Conservation (phyloP, 2,888 invertebrate species). For the Spilosoma lubricipeda region DNA sequence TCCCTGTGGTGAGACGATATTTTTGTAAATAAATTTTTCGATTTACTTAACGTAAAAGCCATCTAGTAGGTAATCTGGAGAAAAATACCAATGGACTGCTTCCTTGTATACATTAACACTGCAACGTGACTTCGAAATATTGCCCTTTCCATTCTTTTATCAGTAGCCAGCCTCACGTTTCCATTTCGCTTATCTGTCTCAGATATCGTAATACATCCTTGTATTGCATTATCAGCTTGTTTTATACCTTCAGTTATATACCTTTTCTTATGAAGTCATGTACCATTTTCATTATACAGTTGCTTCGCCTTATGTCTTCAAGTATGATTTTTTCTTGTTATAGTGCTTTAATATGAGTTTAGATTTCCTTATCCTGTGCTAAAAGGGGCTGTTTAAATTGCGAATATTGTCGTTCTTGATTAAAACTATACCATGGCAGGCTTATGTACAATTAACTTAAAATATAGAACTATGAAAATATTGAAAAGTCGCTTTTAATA, state of each 20-base stretch:
- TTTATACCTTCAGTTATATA: conserved; percentile 49
- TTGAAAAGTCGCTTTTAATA: conserved; percentile 7
- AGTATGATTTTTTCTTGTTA: too few species aligned
- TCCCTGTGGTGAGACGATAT: conserved; percentile 33
- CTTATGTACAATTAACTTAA: neutral
- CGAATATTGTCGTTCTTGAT: neutral
- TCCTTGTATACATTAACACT: neutral
- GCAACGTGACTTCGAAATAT: conserved; percentile 14
- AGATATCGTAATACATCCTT: conserved; percentile 64
- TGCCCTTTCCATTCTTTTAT: conserved; percentile 27
- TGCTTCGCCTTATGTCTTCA: neutral
- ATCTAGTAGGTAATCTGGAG: neutral
- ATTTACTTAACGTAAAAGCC: neutral
- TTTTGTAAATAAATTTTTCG: conserved; percentile 19
- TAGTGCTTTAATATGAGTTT: neutral
- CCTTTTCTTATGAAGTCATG: conserved; percentile 45
- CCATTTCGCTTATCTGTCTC: conserved; percentile 66
- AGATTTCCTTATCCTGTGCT: neutral
- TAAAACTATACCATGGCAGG: neutral
- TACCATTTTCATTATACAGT: too few species aligned
- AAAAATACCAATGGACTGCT: neutral
- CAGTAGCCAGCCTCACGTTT: conserved; percentile 54
- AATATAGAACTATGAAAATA: conserved; percentile 11
- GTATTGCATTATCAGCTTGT: conserved; percentile 61
- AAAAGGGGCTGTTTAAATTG: neutral